Evolutionary conservation across 2,113 vertebrate genomes (phyloP), one percentile per base, ranked within the genome.

Genomic region (Caranx melampygus): DNA sequence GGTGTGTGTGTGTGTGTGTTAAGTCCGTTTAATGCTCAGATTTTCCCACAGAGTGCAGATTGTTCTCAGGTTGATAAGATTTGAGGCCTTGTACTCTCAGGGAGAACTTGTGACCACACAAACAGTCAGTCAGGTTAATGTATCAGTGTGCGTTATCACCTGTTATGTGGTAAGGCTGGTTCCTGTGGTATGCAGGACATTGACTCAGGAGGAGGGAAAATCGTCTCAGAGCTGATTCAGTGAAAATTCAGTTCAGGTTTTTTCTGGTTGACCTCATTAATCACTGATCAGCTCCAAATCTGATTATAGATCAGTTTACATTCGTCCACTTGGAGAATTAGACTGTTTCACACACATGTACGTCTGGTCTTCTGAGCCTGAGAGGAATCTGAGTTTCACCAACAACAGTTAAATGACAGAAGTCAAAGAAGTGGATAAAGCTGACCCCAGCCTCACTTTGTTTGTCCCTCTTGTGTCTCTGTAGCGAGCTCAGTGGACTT

Each of bases 401-500:
- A 37, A 37, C 37, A 37, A 37, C 37, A 37, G 8, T 37, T 37
- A 37, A 37, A 5, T 37, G 37, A 37, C 37, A 37, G 3, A 37
- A n/a, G n/a, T n/a, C n/a, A n/a, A n/a, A 37, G 37, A 37, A 37
- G 26, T 26, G 26, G 37, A 37, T 37, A 37, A 37, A 37, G 8
- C 37, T 37, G 40, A 42, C 8, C 40, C 40, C 40, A 42, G 69
- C 42, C 10, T 72, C 58, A 49, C 26, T 40, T 34, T 26, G 63
- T 66, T 13, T 75, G 78, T 75, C 26, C 66, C 45, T 45, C 16
- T 59, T 51, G 58, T 81, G 57, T 86, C 2, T 75, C 71, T 8
- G 0, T 5, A 95, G 95, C 90, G 3, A 95, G 92, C 83, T 94
- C 94, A 18, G 78, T 94, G 92, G 90, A 92, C 89, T 92, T 95